Evolutionary conservation across 2,797 vertebrate genomes (phyloP), one percentile per base, ranked within the genome.

Genomic region (Pogonophryne albipinna): DNA sequence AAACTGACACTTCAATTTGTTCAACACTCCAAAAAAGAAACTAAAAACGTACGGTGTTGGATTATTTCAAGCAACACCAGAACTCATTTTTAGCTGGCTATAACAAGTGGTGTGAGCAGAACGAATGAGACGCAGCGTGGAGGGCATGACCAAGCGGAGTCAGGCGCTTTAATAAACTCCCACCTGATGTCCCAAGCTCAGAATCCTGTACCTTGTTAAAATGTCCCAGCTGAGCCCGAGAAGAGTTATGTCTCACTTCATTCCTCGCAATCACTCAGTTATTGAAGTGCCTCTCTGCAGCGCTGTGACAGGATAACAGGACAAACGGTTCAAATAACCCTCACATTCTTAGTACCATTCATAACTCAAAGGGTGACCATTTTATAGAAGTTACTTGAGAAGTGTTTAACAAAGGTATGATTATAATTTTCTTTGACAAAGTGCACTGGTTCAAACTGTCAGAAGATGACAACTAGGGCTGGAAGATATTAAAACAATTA

Each of bases 71-170:
- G 71, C n/a, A 71, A 80, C 83, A 79, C 53, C 76, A 67, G 42
- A 62, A 10, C 14, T 77, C 82, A 81, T 88, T 89, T 87, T 87
- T 85, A 88, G 83, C 72, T 5, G 50, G 41, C 72, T 76, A 20
- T 84, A 82, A 88, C 65, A 67, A 84, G 67, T 74, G 64, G 61
- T 3, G 52, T 72, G 76, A 82, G 13, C 12, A 81, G 80, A 84
- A 59, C 81, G 88, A 87, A 89, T 87, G 82, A 86, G 84, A 58
- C 79, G 34, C 64, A 68, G 77, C 63, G 10, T n/a, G 31, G n/a
- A 71, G 81, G 77, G 61, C 69, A 55, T 76, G 83, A 86, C 87
- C 83, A 71, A 46, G 38, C 12, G 42, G 55, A 82, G 78, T 74
- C 74, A 76, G 61, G 70, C 20, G 67, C 42, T 66, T 74, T 82